phyloP scores from a whole-genome alignment of 2,113 vertebrate genomes.

The Pithys albifrons region DNA sequence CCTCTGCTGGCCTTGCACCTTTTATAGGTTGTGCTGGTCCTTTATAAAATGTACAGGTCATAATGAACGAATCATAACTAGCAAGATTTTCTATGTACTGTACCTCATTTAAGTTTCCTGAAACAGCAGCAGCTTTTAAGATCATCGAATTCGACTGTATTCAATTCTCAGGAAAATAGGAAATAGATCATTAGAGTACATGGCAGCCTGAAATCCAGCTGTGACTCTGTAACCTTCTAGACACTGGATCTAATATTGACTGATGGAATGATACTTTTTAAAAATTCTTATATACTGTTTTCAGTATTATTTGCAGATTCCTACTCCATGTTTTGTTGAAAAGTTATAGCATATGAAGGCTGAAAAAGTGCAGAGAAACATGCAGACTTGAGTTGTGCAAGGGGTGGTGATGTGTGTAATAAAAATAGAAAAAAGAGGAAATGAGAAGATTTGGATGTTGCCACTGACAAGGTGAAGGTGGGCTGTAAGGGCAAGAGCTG shows the following conservation, averaged over 20 bases:
- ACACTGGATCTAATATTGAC: not conserved
- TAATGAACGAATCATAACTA: not conserved
- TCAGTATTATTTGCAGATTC: not conserved
- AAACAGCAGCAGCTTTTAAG: not conserved
- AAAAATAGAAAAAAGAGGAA: not conserved
- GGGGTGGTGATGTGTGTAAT: not conserved
- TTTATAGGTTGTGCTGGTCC: not conserved
- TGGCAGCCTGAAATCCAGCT: constrained; percentile 4
- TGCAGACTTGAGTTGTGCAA: not conserved
- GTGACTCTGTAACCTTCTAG: not conserved
- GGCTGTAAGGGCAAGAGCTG: not conserved
- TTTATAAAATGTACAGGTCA: not conserved
- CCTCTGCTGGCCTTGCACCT: not conserved
- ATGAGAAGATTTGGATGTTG: not conserved
- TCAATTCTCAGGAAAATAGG: constrained; percentile 3
- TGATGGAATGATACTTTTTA: not conserved
- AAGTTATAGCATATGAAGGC: not conserved
- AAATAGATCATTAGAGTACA: constrained; percentile 20
- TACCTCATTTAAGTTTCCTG: not conserved
- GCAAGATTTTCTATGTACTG: not conserved
- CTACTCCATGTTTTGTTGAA: not conserved
- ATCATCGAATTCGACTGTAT: not conserved
- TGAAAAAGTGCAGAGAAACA: not conserved
- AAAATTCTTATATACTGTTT: not conserved
- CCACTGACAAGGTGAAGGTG: not conserved